Percentiles rank a stretch among this genome's conserved stretches.
Evolutionary conservation across 2,113 vertebrate species (phyloP).

Genomic region (Prochilodus magdalenae): DNA sequence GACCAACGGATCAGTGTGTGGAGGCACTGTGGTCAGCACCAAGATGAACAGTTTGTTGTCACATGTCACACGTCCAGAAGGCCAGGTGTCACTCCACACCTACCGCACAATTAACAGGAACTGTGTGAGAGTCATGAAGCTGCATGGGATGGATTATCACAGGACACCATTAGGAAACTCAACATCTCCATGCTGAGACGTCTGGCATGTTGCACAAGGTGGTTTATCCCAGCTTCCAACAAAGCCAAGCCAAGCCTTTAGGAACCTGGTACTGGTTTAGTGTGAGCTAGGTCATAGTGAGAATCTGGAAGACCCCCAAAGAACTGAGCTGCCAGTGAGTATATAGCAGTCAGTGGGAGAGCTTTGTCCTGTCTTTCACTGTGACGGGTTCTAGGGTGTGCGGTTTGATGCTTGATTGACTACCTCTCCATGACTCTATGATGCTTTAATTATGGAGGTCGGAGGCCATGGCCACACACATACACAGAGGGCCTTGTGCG

Average conservation of each 20-base stretch:
- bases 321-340: not conserved
- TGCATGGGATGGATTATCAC: too few species aligned
- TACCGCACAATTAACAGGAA: too few species aligned
- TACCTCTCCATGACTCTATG: slow-evolving; percentile 38
- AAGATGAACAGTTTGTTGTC: too few species aligned
- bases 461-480: slow-evolving; percentile 27
- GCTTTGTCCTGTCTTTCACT: not conserved
- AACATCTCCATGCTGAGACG: too few species aligned
- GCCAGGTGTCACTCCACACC: too few species aligned
- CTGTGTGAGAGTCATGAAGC: too few species aligned
- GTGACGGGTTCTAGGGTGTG: not conserved
- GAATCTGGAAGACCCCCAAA: not conserved
- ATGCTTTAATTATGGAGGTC: slow-evolving; percentile 49
- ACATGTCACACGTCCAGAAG: too few species aligned
- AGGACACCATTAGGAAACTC: too few species aligned
- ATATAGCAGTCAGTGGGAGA: not conserved
- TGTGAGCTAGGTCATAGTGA: not conserved
- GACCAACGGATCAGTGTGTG: too few species aligned
- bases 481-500: slow-evolving; percentile 31
- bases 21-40: too few species aligned
- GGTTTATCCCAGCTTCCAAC: not conserved
- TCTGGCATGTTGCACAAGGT: too few species aligned
- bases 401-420: slow-evolving; percentile 35
- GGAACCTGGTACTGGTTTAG: too few species aligned
- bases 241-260: not conserved